Percentiles rank a stretch among this genome's conserved stretches.
Conservation (phyloP, 2,797 vertebrate species). For the Melanogrammus aeglefinus region DNA sequence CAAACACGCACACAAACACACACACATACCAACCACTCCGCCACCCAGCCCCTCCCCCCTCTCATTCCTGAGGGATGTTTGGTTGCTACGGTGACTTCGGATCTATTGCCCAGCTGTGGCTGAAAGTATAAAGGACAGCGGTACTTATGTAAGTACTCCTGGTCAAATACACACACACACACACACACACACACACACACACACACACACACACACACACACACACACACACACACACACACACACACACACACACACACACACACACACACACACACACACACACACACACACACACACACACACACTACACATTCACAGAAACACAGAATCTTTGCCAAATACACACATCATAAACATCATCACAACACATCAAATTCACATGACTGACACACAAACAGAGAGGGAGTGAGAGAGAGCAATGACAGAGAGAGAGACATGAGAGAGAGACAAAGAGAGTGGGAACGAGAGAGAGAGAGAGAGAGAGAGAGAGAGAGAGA, state of each 20-base stretch:
- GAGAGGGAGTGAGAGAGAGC: slow-evolving; percentile 39
- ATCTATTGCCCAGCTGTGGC: slow-evolving; percentile 69
- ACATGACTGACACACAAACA: too few species aligned
- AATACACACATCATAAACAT: too few species aligned
- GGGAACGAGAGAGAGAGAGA: too few species aligned
- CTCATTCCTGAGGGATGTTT: slow-evolving; percentile 39
- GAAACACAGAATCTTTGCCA: not conserved
- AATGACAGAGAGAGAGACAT: slow-evolving; percentile 8
- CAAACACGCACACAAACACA: not conserved
- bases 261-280: too few species aligned
- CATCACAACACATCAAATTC: too few species aligned
- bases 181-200: not conserved
- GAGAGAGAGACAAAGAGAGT: too few species aligned
- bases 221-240: not conserved
- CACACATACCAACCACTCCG: too few species aligned
- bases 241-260: not conserved
- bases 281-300: too few species aligned
- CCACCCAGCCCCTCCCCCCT: too few species aligned
- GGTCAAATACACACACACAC: not conserved
- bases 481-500: too few species aligned
- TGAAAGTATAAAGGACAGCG: slow-evolving; percentile 26
- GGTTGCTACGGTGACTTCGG: slow-evolving; percentile 77
- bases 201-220: not conserved
- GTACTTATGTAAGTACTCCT: slow-evolving; percentile 18
- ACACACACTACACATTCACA: slow-evolving; percentile 11